Evolutionary conservation across 2,888 invertebrate genomes (phyloP), one percentile per base, ranked within the genome.

Genomic region (Galerucella calmariensis): DNA sequence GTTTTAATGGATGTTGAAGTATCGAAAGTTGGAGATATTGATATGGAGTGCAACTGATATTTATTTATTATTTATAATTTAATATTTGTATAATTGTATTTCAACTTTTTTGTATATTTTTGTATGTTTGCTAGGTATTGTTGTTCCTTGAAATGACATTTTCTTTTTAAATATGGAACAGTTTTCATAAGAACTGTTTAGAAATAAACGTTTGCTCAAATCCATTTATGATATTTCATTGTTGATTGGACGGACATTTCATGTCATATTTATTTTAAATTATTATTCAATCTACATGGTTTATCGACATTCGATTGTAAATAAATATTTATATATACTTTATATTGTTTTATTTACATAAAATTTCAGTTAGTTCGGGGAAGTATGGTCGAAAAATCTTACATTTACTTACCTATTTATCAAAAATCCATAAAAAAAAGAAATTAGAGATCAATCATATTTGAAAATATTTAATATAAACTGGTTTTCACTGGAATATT

Each of bases 51-150:
- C 73, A 80, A 81, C 81, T 82, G 81, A 82, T 81, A 80, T 80
- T 81, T 79, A 81, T 81, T 82, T 80, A 75, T 68, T 74, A 46
- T 80, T 81, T 81, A 71, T 81, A 79, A 80, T 79, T 76, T 79
- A 79, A 77, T 76, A 16, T 63, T 53, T 74, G 79, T 80, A 72
- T 73, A 74, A 72, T 77, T 78, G 74, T 78, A 77, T 72, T 56
- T 76, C 76, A 78, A 78, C 35, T 79, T 75, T 77, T 77, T 78
- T 79, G 79, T 78, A 78, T 70, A 76, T 77, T 75, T 63, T 66
- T 71, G 58, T 63, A 72, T 69, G 72, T 71, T 75, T 69, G 74
- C 69, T 68, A 67, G 68, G 59, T 51, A 62, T 74, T 61, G 65
- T 76, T 72, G 51, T 70, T 72, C 46, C 66, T 61, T 62, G 59